Conservation (phyloP, 2,888 invertebrate species). For the Eupelmus urozonus region DNA sequence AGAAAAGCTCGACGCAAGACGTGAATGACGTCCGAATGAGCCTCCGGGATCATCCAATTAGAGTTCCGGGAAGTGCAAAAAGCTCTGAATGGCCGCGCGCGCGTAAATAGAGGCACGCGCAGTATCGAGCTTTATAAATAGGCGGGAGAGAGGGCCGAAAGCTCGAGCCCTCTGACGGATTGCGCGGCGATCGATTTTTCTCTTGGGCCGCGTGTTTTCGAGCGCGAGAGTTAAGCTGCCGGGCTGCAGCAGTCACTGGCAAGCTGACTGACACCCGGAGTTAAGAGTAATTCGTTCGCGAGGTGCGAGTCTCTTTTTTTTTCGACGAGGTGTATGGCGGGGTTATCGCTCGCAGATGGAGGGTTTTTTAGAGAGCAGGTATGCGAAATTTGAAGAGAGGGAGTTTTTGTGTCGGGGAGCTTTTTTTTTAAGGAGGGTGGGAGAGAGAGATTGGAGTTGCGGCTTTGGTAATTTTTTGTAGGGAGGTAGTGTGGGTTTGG, state of each 20-base stretch:
- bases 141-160: background rate
- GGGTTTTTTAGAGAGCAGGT: too few species aligned
- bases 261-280: constrained; percentile 47
- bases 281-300: constrained; percentile 45
- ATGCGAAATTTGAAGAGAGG: too few species aligned
- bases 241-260: constrained; percentile 34
- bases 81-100: background rate
- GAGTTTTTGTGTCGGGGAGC: too few species aligned
- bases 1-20: background rate
- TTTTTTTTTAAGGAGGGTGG: too few species aligned
- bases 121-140: constrained; percentile 29
- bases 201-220: too few species aligned
- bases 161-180: constrained; percentile 39
- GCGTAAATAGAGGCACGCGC: background rate
- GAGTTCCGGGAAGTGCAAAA: background rate
- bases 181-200: constrained; percentile 45
- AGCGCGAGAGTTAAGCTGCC: too few species aligned
- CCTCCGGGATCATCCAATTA: constrained; percentile 51
- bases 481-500: too few species aligned
- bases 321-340: background rate
- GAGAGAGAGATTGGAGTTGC: too few species aligned
- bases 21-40: constrained; percentile 53
- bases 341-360: too few species aligned
- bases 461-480: too few species aligned
- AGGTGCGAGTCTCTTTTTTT: background rate